Base-by-base conservation (phyloP, 2,888 invertebrate genomes). In the Endotricha flammealis region DNA sequence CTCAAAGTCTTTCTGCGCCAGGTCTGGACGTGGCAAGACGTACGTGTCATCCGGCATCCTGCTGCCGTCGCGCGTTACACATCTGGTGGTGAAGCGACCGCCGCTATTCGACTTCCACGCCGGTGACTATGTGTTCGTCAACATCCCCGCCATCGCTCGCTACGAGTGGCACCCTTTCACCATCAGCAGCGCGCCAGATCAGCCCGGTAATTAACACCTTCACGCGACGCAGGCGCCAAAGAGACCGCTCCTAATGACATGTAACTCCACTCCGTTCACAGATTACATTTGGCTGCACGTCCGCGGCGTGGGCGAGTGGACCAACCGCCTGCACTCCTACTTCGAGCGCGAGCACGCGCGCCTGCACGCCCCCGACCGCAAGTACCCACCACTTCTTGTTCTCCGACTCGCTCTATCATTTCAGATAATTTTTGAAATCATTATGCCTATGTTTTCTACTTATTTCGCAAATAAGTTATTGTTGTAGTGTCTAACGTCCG, bases 141-240 rank as follows among this genome's bases (percentile, higher is more conserved):
- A 96, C 62, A 93, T 98, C 34, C 98, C 98, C 0, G 91, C 91
- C 4, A 96, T 98, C 41, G 97, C 98, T 0, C 91, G 91, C 38
- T 95, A 95, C 60, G 98, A 98, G 77, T 98, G 97, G 97, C 98
- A 98, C 88, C 97, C 98, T 0, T 97, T 98, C 63, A 98, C 98
- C 1, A 94, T 98, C 48, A 97, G 97, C 82, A 96, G 96, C 57
- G 96, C 97, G 4, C 98, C 98, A 0, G 97, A 98, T 71, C 93
- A 96, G 67, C 93, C 94, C 87, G 94, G 95, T 92, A 29, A 24
- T n/a, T n/a, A n/a, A n/a, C n/a, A n/a, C n/a, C n/a, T n/a, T n/a
- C n/a, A n/a, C n/a, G n/a, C n/a, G n/a, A n/a, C n/a, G n/a, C n/a
- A n/a, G n/a, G n/a, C n/a, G n/a, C n/a, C n/a, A n/a, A n/a, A n/a